phyloP scores from a whole-genome alignment of 1,140 invertebrate species.

The Chlorops oryzae region DNA sequence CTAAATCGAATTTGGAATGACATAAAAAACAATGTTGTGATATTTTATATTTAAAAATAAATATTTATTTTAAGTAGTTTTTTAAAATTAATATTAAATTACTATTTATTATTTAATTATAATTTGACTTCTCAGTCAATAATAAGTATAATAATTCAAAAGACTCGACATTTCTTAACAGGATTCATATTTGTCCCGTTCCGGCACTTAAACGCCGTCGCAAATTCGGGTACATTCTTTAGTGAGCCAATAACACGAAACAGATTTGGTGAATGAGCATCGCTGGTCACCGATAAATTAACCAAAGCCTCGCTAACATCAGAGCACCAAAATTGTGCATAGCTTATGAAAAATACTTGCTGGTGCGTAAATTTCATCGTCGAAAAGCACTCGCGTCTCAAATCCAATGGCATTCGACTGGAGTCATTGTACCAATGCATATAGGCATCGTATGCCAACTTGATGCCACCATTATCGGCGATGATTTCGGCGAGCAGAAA shows the following conservation, averaged over 20 bases:
- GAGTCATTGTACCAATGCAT: conserved; percentile 30
- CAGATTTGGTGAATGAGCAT: conserved; percentile 71
- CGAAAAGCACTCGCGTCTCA: conserved; percentile 19
- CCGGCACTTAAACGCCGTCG: conserved; percentile 45
- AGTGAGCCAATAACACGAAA: conserved; percentile 82
- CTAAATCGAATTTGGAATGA: too few species aligned
- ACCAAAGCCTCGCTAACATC: conserved; percentile 22
- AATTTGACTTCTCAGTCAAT: too few species aligned
- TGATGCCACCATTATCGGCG: conserved; percentile 59
- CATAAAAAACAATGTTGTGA: too few species aligned
- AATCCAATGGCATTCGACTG: conserved; percentile 6
- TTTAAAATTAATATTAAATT: too few species aligned
- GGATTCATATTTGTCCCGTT: conserved; percentile 28
- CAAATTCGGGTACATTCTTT: conserved; percentile 83
- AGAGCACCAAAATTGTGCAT: conserved; percentile 60
- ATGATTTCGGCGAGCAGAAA: conserved; percentile 65
- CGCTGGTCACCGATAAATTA: conserved; percentile 54
- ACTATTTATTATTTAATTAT: too few species aligned
- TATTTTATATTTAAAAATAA: too few species aligned
- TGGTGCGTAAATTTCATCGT: conserved; percentile 34
- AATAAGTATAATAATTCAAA: too few species aligned
- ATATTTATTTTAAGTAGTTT: too few species aligned
- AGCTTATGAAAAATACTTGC: conserved; percentile 85
- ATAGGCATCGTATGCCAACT: conserved; percentile 55
- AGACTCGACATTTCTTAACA: conserved; percentile 29